Percentiles rank a stretch among this genome's conserved stretches.
phyloP scores from a whole-genome alignment of 2,113 vertebrate genomes.

The Atractosteus spatula region DNA sequence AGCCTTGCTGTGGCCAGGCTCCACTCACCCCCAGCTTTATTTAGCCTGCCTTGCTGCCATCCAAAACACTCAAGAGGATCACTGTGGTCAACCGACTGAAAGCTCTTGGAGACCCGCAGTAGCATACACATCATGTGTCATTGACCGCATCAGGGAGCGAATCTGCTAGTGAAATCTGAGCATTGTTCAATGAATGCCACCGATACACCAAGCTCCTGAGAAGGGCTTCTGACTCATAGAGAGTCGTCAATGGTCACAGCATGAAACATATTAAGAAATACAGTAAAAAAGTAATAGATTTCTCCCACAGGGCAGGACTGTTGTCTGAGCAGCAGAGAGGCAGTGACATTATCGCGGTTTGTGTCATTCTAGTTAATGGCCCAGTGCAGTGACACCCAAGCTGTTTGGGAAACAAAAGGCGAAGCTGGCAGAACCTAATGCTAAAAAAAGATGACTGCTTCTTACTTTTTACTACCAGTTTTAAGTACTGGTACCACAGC shows the following conservation, averaged over 20 bases:
- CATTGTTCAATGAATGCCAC: neutral
- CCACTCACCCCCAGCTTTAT: neutral
- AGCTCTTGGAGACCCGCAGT: neutral
- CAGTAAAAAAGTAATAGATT: no score
- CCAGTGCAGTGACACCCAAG: neutral
- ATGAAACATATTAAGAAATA: neutral
- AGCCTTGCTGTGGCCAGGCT: neutral
- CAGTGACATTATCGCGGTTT: neutral
- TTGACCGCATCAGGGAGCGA: neutral
- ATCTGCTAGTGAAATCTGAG: neutral
- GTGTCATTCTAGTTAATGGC: neutral
- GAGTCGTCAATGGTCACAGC: neutral
- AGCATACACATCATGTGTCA: constrained; percentile 5
- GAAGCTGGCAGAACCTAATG: no score
- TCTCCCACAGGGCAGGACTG: constrained; percentile 5
- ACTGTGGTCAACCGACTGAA: neutral
- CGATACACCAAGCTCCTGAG: neutral
- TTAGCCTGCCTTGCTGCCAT: no score
- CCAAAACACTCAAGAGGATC: neutral
- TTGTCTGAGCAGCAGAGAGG: neutral
- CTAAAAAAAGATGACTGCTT: no score
- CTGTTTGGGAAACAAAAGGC: neutral
- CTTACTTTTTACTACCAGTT: no score
- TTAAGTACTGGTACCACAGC: no score
- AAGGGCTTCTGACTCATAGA: neutral